These are phyloP conservation scores for Sylvia atricapilla DNA, from an alignment of 2,113 vertebrate genomes.

Conservation along the genomic window DNA sequence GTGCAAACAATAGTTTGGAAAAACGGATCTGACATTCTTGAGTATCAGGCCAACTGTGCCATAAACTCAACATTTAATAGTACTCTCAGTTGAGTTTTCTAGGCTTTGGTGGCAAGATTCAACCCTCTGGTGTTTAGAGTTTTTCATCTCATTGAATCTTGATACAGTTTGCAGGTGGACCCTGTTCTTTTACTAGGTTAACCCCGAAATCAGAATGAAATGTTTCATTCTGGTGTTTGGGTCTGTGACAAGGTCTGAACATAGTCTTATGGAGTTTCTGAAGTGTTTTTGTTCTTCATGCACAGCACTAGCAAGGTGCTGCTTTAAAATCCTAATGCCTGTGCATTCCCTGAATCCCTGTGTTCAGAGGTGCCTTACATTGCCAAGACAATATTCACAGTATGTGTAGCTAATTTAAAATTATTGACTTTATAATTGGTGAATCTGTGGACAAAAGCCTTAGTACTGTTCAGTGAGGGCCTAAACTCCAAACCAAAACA, in stretches of 20 bases:
- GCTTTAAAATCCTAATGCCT: not conserved
- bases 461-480: not conserved
- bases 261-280: not conserved
- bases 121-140: not conserved
- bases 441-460: slow-evolving; percentile 14
- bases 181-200: not conserved
- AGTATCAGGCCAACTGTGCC: not conserved
- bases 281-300: not conserved
- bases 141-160: not conserved
- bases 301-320: not conserved
- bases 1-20: not conserved
- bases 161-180: not conserved
- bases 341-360: not conserved
- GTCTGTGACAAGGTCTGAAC: not conserved
- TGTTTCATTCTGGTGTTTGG: not conserved
- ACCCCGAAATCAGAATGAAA: not conserved
- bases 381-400: slow-evolving; percentile 5
- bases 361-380: not conserved
- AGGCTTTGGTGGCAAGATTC: not conserved
- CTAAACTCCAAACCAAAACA: slow-evolving; percentile 42
- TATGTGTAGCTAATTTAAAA: slow-evolving; percentile 32
- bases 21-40: not conserved
- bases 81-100: not conserved
- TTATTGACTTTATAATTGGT: slow-evolving; percentile 31
- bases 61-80: not conserved